Evolutionary conservation across 2,888 invertebrate species (phyloP), one percentile per base, ranked within the genome.

Genomic region (Cryptus viduatorius): DNA sequence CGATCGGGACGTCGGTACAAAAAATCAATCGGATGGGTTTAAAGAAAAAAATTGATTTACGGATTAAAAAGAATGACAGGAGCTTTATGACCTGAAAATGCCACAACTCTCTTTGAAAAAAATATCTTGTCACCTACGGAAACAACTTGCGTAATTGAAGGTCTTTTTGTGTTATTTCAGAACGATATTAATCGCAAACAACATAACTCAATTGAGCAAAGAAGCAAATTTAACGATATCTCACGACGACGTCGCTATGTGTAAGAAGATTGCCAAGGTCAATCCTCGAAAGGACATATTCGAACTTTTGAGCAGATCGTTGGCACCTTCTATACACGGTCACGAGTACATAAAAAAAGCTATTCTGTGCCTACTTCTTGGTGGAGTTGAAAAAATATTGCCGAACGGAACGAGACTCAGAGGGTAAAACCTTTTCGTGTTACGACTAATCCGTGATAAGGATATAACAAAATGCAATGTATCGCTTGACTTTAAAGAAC

Each of bases 271-370:
- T 7, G 97, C 97, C 0, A 96, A 95, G 88, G 88, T 82, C 50
- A 95, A 95, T 75, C 95, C 96, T 77, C 95, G 95, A 16, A 95
- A 95, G 64, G 97, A 98, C 93, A 97, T 98, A 86, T 99, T 99
- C 92, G 97, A 98, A 77, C 94, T 98, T 82, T 94, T 99, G 46
- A 96, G 98, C 76, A 97, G 97, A 90, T 99, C 99, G 0, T 94
- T 99, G 75, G 99, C 99, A 0, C 99, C 99, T 0, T 99, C 99
- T 0, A 99, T 99, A 91, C 98, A 99, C 90, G 99, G 99, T 0
- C 98, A 99, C 91, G 97, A 98, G 42, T 98, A 96, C 91, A 98
- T 99, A 7, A 99, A 99, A 94, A 98, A 97, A 92, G 99, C 99
- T 0, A 97, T 99, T 84, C 94, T 99, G 37, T 99, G 99, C 92